Base-by-base conservation (phyloP, 2,797 vertebrate species). In the Leptoclinus maculatus region DNA sequence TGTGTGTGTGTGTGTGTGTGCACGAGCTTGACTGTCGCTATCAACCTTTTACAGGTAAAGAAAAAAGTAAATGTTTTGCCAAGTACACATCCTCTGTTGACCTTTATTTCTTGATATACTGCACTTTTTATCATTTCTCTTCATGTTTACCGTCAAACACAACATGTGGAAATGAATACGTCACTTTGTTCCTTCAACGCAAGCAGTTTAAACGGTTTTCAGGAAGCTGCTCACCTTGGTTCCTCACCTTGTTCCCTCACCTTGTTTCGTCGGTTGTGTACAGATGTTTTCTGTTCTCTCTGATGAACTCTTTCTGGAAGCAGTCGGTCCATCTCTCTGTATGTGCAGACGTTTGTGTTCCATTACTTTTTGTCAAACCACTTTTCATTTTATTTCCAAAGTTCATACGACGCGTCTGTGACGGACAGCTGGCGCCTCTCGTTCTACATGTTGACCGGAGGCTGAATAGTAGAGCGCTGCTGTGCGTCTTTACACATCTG, bases 71-170 rank as follows among this genome's bases (percentile, higher is more conserved):
- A 80, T 57, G 49, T 64, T 19, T 74, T 69, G 79, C 83, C 83
- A 87, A 85, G 73, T 66, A 71, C 11, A 60, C 60, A 14, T 72
- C 36, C 38, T 71, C n/a, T 49, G 57, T 87, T 86, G 76, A 78
- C 56, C 23, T 66, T 76, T 57, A 77, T 53, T 11, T 65, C 16
- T 65, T 0, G 2, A 64, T 10, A 12, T 53, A 17, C 63, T 13
- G 81, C 78, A 83, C 84, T 85, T 85, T 79, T 36, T 51, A 47
- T 53, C 2, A 27, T 45, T 49, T 64, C 9, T 57, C 23, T 1
- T 49, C 25, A 1, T n/a, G 57, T 65, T 74, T 66, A 9, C 57
- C 29, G n/a, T 58, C 74, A 71, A 23, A 71, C 57, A 10, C 7
- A 29, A n/a, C 14, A 17, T 34, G 2, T 23, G 19, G n/a, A 54